Evolutionary conservation across 2,113 vertebrate species (phyloP), one percentile per base, ranked within the genome.

Genomic region (Mugil cephalus): DNA sequence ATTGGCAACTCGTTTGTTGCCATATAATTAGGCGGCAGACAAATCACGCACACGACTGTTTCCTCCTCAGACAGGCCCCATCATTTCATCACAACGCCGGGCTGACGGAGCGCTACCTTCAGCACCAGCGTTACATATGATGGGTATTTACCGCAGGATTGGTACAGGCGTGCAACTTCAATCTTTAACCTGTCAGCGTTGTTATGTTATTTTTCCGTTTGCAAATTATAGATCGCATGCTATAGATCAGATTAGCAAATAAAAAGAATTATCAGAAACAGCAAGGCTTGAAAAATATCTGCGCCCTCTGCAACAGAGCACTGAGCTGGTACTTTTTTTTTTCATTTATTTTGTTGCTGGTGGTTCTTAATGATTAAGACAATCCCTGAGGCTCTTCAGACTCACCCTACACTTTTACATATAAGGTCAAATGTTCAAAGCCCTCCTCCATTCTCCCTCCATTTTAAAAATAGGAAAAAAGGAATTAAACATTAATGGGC

Each of bases 1-100:
- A 94, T 92, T 94, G 93, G 90, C 93, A 92, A 91, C 90, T 90
- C 90, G 90, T 93, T 92, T 93, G 93, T 91, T 92, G 89, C 84
- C 82, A 83, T 87, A 87, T 91, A 93, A 94, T 94, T 93, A 93
- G 89, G 77, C 87, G 58, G 64, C 84, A 82, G 89, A 87, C 80
- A 84, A 89, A 83, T 87, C 87, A 87, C 90, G 85, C 77, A 45
- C 77, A 52, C 18, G 50, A 74, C 86, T 19, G 75, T 73, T 80
- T 80, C 85, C 80, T 76, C 69, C 54, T 71, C 69, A 46, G 64
- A 68, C 54, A 11, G n/a, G 42, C 69, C 53, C 45, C 55, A 8
- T 83, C 62, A 62, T 71, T 68, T 66, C 68, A 62, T 69, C 52
- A 34, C 73, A n/a, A 15, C 38, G 0, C 5, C 4, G 18, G 64